phyloP scores from a whole-genome alignment of 2,888 invertebrate species.

The Drosophila bunnanda region DNA sequence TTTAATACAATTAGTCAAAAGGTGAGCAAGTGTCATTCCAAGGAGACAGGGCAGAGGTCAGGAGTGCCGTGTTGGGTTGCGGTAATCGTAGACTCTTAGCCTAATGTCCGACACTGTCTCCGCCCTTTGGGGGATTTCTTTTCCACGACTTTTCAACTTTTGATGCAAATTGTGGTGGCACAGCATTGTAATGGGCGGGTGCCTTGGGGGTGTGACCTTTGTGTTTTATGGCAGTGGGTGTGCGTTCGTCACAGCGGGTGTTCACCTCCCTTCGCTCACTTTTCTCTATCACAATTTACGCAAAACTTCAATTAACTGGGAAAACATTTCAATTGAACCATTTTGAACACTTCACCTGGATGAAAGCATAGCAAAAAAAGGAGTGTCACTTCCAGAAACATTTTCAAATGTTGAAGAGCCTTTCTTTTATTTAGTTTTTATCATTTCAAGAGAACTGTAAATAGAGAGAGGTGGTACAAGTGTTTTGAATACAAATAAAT shows the following conservation, averaged over 20 bases:
- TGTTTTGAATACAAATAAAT: background rate
- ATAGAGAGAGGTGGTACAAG: background rate
- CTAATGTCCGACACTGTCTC: slow-evolving; percentile 54
- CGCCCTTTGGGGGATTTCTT: slow-evolving; percentile 25
- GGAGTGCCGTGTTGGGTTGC: slow-evolving; percentile 32
- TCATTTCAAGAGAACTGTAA: background rate
- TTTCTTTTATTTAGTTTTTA: slow-evolving; percentile 3
- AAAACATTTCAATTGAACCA: slow-evolving; percentile 21
- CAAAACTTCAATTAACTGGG: slow-evolving; percentile 24
- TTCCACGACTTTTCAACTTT: slow-evolving; percentile 65
- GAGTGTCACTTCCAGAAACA: background rate
- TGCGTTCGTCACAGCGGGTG: slow-evolving; percentile 10
- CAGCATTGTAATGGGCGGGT: slow-evolving; percentile 41
- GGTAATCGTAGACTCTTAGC: slow-evolving; percentile 73
- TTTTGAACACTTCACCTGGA: slow-evolving; percentile 7
- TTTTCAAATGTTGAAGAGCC: slow-evolving; percentile 6
- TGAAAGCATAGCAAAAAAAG: slow-evolving; percentile 2
- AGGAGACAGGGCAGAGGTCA: slow-evolving; percentile 2
- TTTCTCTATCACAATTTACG: background rate
- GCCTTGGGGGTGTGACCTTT: slow-evolving; percentile 29
- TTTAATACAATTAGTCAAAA: slow-evolving; percentile 80
- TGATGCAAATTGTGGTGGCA: slow-evolving; percentile 56
- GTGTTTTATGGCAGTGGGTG: slow-evolving; percentile 24
- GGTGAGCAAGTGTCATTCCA: slow-evolving; percentile 47
- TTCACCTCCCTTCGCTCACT: background rate